Conservation (phyloP, 2,113 vertebrate genomes). For the Pseudonaja textilis region DNA sequence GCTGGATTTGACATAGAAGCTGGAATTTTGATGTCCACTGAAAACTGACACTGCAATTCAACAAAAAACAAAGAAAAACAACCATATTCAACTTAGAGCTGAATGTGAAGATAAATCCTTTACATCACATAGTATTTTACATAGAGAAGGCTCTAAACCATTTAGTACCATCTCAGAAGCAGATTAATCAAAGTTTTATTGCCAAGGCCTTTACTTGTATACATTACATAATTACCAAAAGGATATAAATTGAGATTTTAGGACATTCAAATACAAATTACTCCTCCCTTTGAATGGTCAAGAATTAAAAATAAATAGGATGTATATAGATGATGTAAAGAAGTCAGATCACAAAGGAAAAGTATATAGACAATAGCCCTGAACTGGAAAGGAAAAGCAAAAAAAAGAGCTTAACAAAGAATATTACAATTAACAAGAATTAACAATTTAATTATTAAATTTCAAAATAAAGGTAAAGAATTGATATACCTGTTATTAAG, state of each 20-base stretch:
- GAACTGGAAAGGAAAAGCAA: background rate
- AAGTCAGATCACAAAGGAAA: background rate
- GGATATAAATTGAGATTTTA: background rate
- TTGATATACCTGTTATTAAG: background rate
- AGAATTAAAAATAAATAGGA: background rate
- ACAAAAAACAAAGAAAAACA: conserved; percentile 4
- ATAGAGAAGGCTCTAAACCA: conserved; percentile 53
- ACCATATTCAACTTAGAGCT: background rate
- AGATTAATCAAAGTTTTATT: background rate
- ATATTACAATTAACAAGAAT: background rate
- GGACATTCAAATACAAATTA: background rate
- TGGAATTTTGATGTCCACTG: conserved; percentile 91
- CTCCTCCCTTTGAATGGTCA: background rate
- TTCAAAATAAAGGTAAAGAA: background rate
- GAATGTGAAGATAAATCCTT: background rate
- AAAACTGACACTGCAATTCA: conserved; percentile 79
- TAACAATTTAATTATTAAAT: background rate
- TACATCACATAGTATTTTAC: conserved; percentile 21
- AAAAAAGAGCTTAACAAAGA: background rate
- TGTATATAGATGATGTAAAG: background rate
- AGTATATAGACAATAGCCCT: background rate
- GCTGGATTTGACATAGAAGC: conserved; percentile 92
- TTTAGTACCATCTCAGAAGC: conserved; percentile 14
- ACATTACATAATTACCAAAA: background rate
- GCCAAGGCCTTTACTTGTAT: background rate